Evolutionary conservation across 2,888 invertebrate species (phyloP).

Genomic region (Steinernema carpocapsae): DNA sequence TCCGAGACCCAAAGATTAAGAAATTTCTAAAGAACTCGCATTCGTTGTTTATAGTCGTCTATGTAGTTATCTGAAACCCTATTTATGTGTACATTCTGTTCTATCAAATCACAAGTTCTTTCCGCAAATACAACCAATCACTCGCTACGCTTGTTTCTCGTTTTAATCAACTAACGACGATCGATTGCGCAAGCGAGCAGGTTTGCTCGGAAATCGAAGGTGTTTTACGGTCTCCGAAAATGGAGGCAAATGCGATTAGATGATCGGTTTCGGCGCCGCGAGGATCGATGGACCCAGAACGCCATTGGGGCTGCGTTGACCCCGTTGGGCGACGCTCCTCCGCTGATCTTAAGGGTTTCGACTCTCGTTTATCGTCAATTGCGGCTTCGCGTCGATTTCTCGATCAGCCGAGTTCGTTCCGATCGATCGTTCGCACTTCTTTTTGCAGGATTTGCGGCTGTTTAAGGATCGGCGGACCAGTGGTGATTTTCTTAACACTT

Average conservation of each 20-base stretch:
- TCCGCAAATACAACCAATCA: too few species aligned
- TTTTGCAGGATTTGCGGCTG: too few species aligned
- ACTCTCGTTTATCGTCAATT: too few species aligned
- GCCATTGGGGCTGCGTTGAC: not conserved
- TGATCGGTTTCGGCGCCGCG: not conserved
- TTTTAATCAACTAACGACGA: not conserved
- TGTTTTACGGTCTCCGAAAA: too few species aligned
- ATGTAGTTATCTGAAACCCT: not conserved
- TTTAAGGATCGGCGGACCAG: conserved; percentile 1
- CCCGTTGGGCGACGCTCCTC: not conserved
- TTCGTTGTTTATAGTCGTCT: not conserved
- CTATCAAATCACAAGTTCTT: too few species aligned
- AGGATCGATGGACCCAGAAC: not conserved
- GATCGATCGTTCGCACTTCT: conserved; percentile 5
- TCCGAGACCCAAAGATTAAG: not conserved
- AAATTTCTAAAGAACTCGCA: conserved; percentile 15
- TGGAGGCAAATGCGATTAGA: conserved; percentile 19
- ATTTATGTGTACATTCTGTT: not conserved
- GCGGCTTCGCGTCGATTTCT: too few species aligned
- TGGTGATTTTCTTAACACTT: not conserved
- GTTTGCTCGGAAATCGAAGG: not conserved
- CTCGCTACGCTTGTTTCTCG: too few species aligned
- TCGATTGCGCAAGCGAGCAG: conserved; percentile 6
- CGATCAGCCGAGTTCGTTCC: not conserved
- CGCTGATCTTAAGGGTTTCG: not conserved